Percentiles rank a stretch among this genome's conserved stretches.
Conservation (phyloP, 2,797 vertebrate species). For the Eidolon dupreanum region DNA sequence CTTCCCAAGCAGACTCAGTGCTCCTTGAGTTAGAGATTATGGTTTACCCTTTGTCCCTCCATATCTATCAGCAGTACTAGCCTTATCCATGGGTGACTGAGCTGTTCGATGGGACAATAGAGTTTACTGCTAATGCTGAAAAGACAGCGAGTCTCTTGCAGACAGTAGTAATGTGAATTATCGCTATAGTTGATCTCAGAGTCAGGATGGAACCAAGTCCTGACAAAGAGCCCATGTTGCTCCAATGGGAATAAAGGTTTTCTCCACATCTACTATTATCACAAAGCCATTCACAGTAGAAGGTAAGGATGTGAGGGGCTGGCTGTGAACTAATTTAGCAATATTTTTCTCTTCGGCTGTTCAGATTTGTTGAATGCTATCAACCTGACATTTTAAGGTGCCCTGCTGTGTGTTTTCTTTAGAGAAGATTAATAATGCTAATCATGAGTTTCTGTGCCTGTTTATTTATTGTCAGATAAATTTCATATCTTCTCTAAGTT, state of each 20-base stretch:
- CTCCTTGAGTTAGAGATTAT: not conserved
- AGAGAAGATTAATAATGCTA: slow-evolving; percentile 19
- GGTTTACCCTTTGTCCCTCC: not conserved
- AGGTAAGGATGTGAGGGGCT: not conserved
- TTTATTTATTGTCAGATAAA: not conserved
- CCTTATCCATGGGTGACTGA: not conserved
- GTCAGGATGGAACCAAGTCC: not conserved
- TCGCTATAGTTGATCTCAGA: not conserved
- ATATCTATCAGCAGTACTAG: not conserved
- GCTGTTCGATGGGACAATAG: not conserved
- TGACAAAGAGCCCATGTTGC: not conserved
- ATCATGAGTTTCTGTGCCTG: not conserved
- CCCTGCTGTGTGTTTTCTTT: not conserved
- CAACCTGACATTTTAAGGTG: not conserved
- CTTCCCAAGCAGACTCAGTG: not conserved
- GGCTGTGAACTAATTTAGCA: not conserved
- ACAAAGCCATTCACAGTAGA: not conserved
- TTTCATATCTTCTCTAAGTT: slow-evolving; percentile 9
- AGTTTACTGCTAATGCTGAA: not conserved
- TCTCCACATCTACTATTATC: not conserved
- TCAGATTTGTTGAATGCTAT: not conserved
- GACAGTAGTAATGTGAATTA: not conserved
- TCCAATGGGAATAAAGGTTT: not conserved
- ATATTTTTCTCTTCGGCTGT: not conserved
- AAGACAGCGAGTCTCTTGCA: not conserved